These are phyloP conservation scores for Rhipidura dahli DNA, from an alignment of 2,113 vertebrate genomes.

Conservation along the genomic window DNA sequence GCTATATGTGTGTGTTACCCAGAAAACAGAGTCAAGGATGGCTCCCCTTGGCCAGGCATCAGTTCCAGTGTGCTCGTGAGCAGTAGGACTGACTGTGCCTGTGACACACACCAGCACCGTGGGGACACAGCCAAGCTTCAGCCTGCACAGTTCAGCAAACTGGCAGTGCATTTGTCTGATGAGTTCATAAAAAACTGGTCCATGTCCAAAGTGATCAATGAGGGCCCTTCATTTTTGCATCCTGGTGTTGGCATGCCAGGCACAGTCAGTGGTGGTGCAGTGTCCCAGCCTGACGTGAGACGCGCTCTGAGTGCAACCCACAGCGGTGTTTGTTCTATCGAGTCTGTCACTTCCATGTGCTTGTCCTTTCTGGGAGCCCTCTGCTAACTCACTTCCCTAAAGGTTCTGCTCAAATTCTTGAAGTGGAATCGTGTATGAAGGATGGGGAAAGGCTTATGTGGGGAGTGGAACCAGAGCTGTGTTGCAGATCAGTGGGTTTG, in stretches of 20 bases:
- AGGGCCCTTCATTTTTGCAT: neutral
- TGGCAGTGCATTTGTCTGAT: neutral
- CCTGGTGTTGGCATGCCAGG: neutral
- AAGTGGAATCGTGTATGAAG: neutral
- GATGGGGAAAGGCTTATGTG: neutral
- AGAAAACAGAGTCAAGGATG: neutral
- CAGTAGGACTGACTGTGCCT: constrained; percentile 21
- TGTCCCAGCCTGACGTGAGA: neutral
- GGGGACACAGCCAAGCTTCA: neutral
- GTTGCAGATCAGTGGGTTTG: neutral
- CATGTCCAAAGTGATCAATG: neutral
- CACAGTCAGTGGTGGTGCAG: constrained; percentile 3
- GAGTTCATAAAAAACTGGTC: neutral
- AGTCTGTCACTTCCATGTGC: constrained; percentile 31
- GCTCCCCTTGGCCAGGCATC: constrained; percentile 29
- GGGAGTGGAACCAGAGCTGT: neutral
- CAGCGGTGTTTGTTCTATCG: neutral
- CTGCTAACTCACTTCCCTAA: neutral
- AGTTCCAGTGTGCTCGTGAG: neutral
- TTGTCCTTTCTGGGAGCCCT: neutral
- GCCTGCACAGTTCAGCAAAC: neutral
- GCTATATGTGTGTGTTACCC: neutral
- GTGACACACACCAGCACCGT: neutral
- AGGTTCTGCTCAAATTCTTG: neutral
- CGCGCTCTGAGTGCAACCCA: neutral